Evolutionary conservation across 2,113 vertebrate genomes (phyloP).

Genomic region (Callopanchax toddi): DNA sequence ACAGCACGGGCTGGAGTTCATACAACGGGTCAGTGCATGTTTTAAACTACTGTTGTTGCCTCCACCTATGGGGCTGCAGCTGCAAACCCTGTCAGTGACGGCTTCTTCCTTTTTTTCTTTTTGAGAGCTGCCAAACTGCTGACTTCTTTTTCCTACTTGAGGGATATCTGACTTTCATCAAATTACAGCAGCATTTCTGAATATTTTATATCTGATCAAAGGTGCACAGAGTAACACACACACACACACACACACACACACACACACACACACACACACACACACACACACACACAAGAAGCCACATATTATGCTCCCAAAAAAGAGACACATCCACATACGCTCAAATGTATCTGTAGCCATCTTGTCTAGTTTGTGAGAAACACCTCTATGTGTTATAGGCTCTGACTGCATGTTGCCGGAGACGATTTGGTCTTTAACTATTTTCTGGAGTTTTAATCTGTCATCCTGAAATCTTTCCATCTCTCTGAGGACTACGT

Average conservation of each 20-base stretch:
- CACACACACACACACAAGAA: background rate
- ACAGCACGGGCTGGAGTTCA: slow-evolving; percentile 87
- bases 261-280: slow-evolving; percentile 10
- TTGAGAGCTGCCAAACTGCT: slow-evolving; percentile 88
- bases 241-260: slow-evolving; percentile 6
- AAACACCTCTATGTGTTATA: slow-evolving; percentile 19
- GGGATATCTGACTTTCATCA: slow-evolving; percentile 91
- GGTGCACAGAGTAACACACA: slow-evolving; percentile 58
- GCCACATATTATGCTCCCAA: too few species aligned
- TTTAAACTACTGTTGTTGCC: slow-evolving; percentile 87
- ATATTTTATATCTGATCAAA: slow-evolving; percentile 94
- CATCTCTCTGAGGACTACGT: slow-evolving; percentile 40
- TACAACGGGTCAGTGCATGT: slow-evolving; percentile 92
- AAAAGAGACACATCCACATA: background rate
- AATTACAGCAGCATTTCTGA: slow-evolving; percentile 90
- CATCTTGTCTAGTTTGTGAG: slow-evolving; percentile 20
- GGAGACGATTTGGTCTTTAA: slow-evolving; percentile 42
- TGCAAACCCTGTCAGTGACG: slow-evolving; percentile 82
- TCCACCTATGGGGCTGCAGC: slow-evolving; percentile 82
- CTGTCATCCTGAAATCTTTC: slow-evolving; percentile 52
- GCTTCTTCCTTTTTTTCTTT: slow-evolving; percentile 70
- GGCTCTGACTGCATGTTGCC: slow-evolving; percentile 29
- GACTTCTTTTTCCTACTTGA: slow-evolving; percentile 89
- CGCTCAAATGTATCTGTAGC: background rate
- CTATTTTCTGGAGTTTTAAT: slow-evolving; percentile 50